phyloP scores from a whole-genome alignment of 2,797 vertebrate species.

The Oophaga sylvatica region DNA sequence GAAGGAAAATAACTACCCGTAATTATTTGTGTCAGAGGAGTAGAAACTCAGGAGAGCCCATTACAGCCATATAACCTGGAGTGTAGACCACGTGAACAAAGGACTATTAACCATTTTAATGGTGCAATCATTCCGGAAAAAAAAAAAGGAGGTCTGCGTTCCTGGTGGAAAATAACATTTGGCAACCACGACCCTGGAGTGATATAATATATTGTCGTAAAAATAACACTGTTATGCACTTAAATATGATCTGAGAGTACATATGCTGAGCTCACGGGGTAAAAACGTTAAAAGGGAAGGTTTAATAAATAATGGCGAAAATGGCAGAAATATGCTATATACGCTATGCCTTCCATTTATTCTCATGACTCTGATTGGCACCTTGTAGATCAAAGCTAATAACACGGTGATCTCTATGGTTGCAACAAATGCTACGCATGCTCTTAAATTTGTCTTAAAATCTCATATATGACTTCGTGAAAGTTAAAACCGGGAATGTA shows the following conservation, averaged over 20 bases:
- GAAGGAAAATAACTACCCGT: constrained; percentile 48
- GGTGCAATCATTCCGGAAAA: constrained; percentile 13
- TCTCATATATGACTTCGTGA: neutral
- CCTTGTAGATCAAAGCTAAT: neutral
- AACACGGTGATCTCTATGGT: neutral
- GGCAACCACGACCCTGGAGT: neutral
- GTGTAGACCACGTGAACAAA: constrained; percentile 21
- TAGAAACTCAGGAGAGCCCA: constrained; percentile 21
- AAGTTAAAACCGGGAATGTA: neutral
- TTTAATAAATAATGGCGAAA: constrained; percentile 8
- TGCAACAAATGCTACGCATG: neutral
- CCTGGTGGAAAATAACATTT: constrained; percentile 30
- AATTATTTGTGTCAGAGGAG: constrained; percentile 55
- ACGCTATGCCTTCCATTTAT: neutral
- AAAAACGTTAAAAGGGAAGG: neutral
- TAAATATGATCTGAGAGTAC: neutral
- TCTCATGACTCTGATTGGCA: neutral
- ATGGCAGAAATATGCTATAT: neutral
- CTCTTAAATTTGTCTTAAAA: constrained; percentile 9
- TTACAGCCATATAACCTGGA: constrained; percentile 40
- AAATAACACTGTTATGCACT: neutral
- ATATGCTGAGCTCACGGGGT: neutral
- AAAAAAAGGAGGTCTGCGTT: neutral
- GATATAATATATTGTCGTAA: constrained; percentile 5
- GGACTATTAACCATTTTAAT: constrained; percentile 38